Conservation (phyloP, 2,888 invertebrate species). For the Dryococelus australis region DNA sequence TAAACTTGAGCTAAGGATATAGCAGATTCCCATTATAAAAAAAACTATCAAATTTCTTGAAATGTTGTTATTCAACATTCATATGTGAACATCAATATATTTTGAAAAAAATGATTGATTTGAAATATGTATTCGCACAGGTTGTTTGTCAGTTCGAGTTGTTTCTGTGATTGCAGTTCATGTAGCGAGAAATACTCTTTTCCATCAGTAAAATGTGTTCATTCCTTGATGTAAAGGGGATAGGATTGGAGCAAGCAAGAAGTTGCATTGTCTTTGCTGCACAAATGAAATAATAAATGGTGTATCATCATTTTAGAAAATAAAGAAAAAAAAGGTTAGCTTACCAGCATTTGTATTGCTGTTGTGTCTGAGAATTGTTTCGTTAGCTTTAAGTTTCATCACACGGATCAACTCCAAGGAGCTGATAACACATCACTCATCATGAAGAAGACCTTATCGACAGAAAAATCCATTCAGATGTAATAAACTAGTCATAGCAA, state of each 20-base stretch:
- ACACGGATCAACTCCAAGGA: background rate
- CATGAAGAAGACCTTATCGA: background rate
- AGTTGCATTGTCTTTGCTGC: background rate
- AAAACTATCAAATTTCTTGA: too few relatives aligned
- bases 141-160: background rate
- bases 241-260: background rate
- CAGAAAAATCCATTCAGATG: background rate
- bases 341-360: background rate
- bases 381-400: background rate
- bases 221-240: background rate
- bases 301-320: background rate
- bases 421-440: background rate
- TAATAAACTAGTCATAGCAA: slow-evolving; percentile 1
- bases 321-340: background rate
- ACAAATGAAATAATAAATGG: background rate
- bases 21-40: too few relatives aligned
- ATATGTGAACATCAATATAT: too few relatives aligned
- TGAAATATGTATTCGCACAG: background rate
- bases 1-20: too few relatives aligned
- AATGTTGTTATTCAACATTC: too few relatives aligned
- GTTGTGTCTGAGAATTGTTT: background rate
- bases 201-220: background rate
- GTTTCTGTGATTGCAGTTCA: background rate
- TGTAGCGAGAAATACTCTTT: background rate
- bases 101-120: too few relatives aligned